These are phyloP conservation scores for Augochlora pura DNA, from an alignment of 1,140 invertebrate genomes.

Conservation along the genomic window DNA sequence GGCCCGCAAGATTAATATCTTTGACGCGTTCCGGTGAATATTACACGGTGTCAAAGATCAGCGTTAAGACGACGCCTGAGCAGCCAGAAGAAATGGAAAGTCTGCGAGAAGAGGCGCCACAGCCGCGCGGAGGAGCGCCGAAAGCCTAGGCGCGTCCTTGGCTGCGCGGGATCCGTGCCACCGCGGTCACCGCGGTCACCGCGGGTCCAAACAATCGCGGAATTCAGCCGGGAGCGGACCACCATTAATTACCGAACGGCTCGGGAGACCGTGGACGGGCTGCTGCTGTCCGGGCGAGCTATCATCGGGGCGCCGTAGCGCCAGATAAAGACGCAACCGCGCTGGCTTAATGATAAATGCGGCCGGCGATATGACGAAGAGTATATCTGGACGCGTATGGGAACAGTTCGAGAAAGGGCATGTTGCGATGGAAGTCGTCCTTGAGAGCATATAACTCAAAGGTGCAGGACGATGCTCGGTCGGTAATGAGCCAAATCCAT, in stretches of 20 bases:
- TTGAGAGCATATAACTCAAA: conserved; percentile 55
- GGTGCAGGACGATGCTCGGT: conserved; percentile 47
- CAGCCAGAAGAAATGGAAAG: too few relatives aligned
- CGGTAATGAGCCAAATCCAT: conserved; percentile 69
- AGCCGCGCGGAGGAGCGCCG: too few relatives aligned
- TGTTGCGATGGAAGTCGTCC: conserved; percentile 46
- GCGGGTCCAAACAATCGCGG: neutral
- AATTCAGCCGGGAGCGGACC: too few relatives aligned
- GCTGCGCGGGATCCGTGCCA: too few relatives aligned
- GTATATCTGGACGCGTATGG: conserved; percentile 19
- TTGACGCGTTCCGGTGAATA: too few relatives aligned
- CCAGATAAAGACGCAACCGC: conserved; percentile 13
- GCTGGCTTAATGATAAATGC: conserved; percentile 8
- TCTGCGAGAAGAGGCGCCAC: too few relatives aligned
- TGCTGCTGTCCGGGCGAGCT: neutral
- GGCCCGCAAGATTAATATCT: too few relatives aligned
- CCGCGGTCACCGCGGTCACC: too few relatives aligned
- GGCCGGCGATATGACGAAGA: conserved; percentile 27
- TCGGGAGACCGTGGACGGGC: neutral
- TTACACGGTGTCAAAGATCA: too few relatives aligned
- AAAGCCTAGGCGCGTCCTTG: too few relatives aligned
- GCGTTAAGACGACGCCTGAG: too few relatives aligned
- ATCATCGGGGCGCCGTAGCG: neutral
- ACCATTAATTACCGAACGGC: conserved; percentile 7
- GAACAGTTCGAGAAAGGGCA: conserved; percentile 43